Percentiles rank a stretch among this genome's conserved stretches.
Conservation (phyloP, 2,797 vertebrate genomes). For the Pantherophis alleghaniensis region DNA sequence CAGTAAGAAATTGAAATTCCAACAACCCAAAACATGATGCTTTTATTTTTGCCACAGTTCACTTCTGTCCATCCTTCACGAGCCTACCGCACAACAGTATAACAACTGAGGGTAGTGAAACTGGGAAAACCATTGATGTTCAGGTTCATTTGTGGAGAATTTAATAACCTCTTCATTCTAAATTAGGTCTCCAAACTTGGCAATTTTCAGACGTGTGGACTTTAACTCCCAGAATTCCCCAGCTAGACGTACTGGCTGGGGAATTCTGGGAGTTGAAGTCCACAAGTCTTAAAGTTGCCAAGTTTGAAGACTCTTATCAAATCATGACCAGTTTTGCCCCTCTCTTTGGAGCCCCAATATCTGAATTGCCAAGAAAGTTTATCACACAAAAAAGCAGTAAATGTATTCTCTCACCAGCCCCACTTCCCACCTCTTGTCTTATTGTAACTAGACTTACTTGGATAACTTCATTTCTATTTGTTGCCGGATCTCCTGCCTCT, state of each 20-base stretch:
- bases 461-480: slow-evolving; percentile 97
- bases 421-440: background rate
- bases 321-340: background rate
- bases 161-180: background rate
- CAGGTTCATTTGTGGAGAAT: background rate
- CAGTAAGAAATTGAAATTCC: background rate
- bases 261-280: background rate
- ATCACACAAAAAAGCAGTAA: background rate
- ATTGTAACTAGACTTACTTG: slow-evolving; percentile 82
- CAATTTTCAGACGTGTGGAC: background rate
- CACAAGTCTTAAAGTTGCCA: background rate
- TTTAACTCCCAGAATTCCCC: background rate
- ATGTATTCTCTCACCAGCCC: background rate
- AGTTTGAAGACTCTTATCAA: background rate
- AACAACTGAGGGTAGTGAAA: background rate
- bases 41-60: background rate
- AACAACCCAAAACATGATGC: background rate
- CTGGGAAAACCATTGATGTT: background rate
- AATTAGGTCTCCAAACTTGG: background rate
- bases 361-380: background rate
- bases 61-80: background rate
- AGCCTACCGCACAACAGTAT: background rate
- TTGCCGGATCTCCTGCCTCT: slow-evolving; percentile 93
- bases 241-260: background rate
- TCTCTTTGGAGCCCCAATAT: background rate